Evolutionary conservation across 2,888 invertebrate species (phyloP).

Genomic region (Neelides folsomi): DNA sequence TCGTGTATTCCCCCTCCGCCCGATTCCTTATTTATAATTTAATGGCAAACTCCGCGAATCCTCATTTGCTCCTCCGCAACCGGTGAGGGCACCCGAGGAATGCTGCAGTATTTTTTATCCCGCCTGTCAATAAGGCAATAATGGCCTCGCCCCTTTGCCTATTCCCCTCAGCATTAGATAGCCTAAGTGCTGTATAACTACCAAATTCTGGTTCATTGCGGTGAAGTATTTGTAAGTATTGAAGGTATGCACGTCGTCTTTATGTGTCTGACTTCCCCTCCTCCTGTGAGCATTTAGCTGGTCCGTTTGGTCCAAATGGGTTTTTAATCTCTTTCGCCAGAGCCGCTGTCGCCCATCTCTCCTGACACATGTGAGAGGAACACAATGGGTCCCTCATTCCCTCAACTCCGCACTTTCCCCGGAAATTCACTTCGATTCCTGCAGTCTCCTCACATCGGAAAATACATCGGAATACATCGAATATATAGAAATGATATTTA

Average conservation of each 20-base stretch:
- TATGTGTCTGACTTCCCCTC: conserved; percentile 3
- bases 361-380: not conserved
- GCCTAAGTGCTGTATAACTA: conserved; percentile 2
- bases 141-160: too few species aligned
- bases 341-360: conserved; percentile 6
- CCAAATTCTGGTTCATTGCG: conserved; percentile 2
- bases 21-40: conserved; percentile 4
- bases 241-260: conserved; percentile 4
- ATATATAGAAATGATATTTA: too few species aligned
- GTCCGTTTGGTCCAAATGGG: conserved; percentile 28
- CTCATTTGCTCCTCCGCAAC: conserved; percentile 1
- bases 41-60: conserved; percentile 1
- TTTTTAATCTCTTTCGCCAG: conserved; percentile 29
- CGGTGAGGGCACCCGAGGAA: too few species aligned
- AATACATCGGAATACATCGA: too few species aligned
- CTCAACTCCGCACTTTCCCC: not conserved
- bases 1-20: not conserved
- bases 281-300: conserved; percentile 16
- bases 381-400: not conserved
- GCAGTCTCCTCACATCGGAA: too few species aligned
- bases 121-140: too few species aligned
- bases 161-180: too few species aligned
- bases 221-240: not conserved
- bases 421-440: too few species aligned
- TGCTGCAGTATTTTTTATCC: too few species aligned